Evolutionary conservation across 2,113 vertebrate species (phyloP).

Genomic region (Podiceps cristatus): DNA sequence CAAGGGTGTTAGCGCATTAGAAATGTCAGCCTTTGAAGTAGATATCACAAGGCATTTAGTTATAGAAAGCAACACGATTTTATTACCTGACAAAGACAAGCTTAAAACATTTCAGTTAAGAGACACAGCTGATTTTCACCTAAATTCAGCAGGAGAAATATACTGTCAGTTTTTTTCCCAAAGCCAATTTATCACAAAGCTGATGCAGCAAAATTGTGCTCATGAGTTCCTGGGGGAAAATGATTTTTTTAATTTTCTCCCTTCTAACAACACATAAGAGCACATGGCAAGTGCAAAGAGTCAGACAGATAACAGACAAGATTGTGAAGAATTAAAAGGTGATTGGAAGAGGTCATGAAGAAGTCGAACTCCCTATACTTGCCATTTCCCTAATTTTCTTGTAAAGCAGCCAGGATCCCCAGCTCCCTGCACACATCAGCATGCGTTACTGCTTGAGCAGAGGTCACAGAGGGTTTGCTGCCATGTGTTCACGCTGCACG

Average conservation of each 20-base stretch:
- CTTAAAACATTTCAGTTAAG: neutral
- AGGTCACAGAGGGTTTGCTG: neutral
- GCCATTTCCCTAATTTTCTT: neutral
- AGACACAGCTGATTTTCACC: neutral
- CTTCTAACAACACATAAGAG: neutral
- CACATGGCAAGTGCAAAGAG: neutral
- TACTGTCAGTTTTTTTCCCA: neutral
- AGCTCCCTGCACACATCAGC: neutral
- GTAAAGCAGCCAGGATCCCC: neutral
- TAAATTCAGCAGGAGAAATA: neutral
- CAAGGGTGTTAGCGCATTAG: neutral
- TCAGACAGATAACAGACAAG: neutral
- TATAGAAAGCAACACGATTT: neutral
- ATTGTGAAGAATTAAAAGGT: neutral
- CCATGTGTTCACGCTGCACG: neutral
- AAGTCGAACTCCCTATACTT: neutral
- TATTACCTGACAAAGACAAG: constrained; percentile 6
- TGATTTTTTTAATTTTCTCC: neutral
- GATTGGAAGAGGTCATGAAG: neutral
- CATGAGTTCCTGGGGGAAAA: neutral
- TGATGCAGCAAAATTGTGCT: neutral
- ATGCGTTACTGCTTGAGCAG: neutral
- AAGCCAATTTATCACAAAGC: neutral
- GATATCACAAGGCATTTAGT: neutral
- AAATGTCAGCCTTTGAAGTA: neutral